phyloP scores from a whole-genome alignment of 2,888 invertebrate species.

The Drosophila borealis region DNA sequence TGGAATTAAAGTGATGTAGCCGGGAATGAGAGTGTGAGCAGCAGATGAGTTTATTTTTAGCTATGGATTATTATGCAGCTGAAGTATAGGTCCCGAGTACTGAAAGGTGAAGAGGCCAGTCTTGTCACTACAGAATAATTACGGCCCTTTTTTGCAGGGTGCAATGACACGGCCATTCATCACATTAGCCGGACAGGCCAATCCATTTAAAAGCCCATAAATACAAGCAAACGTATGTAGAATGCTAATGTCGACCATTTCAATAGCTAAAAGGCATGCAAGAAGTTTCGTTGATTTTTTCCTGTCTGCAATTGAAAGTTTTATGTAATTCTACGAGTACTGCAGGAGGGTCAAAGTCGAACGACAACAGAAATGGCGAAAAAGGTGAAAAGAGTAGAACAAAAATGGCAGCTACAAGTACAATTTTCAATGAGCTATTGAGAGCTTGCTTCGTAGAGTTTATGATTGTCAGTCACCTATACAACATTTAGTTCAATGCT shows the following conservation, averaged over 20 bases:
- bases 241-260: slow-evolving; percentile 32
- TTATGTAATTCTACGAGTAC: neutral
- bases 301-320: slow-evolving; percentile 5
- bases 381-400: neutral
- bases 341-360: neutral
- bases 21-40: slow-evolving; percentile 8
- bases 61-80: slow-evolving; percentile 42
- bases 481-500: neutral
- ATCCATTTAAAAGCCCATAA: slow-evolving; percentile 64
- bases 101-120: slow-evolving; percentile 9
- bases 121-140: slow-evolving; percentile 49
- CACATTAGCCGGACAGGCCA: slow-evolving; percentile 68
- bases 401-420: no score
- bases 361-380: no score
- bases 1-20: slow-evolving; percentile 62
- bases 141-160: slow-evolving; percentile 27
- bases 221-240: slow-evolving; percentile 24
- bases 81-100: slow-evolving; percentile 3
- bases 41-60: slow-evolving; percentile 30
- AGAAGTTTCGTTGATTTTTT: slow-evolving; percentile 13
- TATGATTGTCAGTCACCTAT: no score
- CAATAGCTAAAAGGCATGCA: slow-evolving; percentile 46
- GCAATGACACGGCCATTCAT: slow-evolving; percentile 58
- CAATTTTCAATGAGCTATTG: no score
- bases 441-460: no score